These are phyloP conservation scores for Dasypogon diadema DNA, from an alignment of 2,888 invertebrate species.

Conservation along the genomic window DNA sequence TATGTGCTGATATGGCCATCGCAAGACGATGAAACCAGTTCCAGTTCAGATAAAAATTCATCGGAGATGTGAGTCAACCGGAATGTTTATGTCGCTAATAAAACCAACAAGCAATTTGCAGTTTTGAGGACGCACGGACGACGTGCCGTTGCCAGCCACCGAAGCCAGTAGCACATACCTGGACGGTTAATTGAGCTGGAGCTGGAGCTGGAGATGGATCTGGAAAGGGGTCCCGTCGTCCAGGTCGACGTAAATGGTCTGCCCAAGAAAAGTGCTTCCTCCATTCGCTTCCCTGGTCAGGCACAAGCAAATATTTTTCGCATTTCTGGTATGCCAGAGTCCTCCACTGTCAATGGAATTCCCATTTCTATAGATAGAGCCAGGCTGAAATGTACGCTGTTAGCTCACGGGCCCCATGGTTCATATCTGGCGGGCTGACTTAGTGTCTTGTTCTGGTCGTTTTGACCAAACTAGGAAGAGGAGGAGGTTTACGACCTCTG, in stretches of 20 bases:
- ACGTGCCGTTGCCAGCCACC: neutral
- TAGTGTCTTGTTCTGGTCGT: constrained; percentile 9
- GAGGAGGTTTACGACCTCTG: constrained; percentile 24
- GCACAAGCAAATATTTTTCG: constrained; percentile 15
- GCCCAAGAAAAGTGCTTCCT: neutral
- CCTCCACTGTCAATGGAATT: constrained; percentile 31
- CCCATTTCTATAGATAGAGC: neutral
- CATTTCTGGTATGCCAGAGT: neutral
- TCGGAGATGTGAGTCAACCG: constrained; percentile 30
- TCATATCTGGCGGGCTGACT: neutral
- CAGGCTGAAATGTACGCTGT: neutral
- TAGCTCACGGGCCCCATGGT: neutral
- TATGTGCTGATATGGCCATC: neutral
- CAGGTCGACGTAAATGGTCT: neutral
- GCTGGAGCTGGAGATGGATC: neutral
- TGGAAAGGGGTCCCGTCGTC: neutral
- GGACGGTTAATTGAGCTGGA: constrained; percentile 29
- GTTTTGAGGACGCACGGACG: constrained; percentile 10
- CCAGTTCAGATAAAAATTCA: constrained; percentile 27
- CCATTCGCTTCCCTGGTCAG: neutral
- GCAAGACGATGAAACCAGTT: constrained; percentile 17
- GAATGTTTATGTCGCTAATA: constrained; percentile 38
- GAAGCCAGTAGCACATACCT: constrained; percentile 17
- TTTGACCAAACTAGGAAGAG: constrained; percentile 39
- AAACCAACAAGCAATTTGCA: constrained; percentile 39